Conservation (phyloP, 2,888 invertebrate species). For the Thereva unica region DNA sequence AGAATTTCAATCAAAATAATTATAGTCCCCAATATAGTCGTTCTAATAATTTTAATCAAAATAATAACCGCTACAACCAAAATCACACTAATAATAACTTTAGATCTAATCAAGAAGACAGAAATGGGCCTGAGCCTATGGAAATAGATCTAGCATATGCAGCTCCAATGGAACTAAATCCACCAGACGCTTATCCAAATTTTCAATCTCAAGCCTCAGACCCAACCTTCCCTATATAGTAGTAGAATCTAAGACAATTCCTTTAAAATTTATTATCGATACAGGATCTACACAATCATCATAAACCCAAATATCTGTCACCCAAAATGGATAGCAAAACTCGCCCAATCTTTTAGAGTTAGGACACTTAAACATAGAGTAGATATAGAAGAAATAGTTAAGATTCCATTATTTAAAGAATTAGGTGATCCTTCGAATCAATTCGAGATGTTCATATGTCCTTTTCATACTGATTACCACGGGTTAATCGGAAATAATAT, state of each 20-base stretch:
- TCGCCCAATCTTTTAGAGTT: not conserved
- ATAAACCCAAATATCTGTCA: not conserved
- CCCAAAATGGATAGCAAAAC: constrained; percentile 4
- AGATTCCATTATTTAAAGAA: not conserved
- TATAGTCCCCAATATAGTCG: too few species aligned
- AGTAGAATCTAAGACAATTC: not conserved
- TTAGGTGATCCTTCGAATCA: not conserved
- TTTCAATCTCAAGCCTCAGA: constrained; percentile 1
- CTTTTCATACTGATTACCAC: not conserved
- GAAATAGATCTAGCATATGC: too few species aligned
- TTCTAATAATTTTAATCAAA: too few species aligned
- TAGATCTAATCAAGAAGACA: too few species aligned
- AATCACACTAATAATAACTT: too few species aligned
- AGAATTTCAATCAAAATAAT: too few species aligned
- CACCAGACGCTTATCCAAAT: too few species aligned
- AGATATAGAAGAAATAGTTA: not conserved
- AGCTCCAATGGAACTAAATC: too few species aligned
- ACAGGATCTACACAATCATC: constrained; percentile 1
- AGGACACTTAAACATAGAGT: not conserved
- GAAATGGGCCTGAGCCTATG: too few species aligned
- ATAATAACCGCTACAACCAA: too few species aligned
- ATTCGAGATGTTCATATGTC: constrained; percentile 4
- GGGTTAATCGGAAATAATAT: constrained; percentile 3
- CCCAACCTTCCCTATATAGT: constrained; percentile 5
- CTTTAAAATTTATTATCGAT: constrained; percentile 4